Base-by-base conservation (phyloP, 2,888 invertebrate species). In the Pristionchus maxplancki region DNA sequence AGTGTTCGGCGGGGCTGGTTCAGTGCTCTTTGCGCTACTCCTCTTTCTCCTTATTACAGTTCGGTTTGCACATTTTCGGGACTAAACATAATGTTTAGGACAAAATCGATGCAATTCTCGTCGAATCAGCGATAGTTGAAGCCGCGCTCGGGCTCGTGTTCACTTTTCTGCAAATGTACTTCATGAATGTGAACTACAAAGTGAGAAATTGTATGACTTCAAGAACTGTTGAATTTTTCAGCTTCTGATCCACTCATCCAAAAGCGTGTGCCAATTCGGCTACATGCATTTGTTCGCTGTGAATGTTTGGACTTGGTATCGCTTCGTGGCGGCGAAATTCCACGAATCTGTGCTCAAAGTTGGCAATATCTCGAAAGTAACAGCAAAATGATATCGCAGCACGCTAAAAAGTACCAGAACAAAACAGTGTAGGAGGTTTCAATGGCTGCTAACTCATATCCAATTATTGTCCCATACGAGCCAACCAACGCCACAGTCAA, bases 141-240 rank as follows among this genome's bases (percentile, higher is more conserved):
- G 24, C 31, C 28, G 24, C 58, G 13, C 40, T 85, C 3, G 85
- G 48, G 6, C 24, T 64, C 13, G 34, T 85, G 24, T 85, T 85
- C 64, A 64, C 64, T 15, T 85, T 85, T 40, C 17, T 40, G 20
- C 85, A 85, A n/a, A 85, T 64, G 85, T 50, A 85, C 40, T 85
- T 85, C n/a, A 85, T 85, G 62, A 85, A 64, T 24, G 17, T 62
- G 15, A 64, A 85, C 64, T 85, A 40, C 44, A 85, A 62, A 40
- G 85, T 85, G 24, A 58, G 13, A 50, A 15, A 50, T 17, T 50
- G 11, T 50, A 24, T 58, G 58, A 15, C 6, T 24, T 58, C 58
- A 31, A 31, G 28, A 64, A 9, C 1, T 9, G 15, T 31, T 13
- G 20, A 15, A 24, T 40, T 24, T 85, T 85, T 40, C 85, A 85